Base-by-base conservation (phyloP, 2,797 vertebrate species). In the Pseudochirops corinnae region DNA sequence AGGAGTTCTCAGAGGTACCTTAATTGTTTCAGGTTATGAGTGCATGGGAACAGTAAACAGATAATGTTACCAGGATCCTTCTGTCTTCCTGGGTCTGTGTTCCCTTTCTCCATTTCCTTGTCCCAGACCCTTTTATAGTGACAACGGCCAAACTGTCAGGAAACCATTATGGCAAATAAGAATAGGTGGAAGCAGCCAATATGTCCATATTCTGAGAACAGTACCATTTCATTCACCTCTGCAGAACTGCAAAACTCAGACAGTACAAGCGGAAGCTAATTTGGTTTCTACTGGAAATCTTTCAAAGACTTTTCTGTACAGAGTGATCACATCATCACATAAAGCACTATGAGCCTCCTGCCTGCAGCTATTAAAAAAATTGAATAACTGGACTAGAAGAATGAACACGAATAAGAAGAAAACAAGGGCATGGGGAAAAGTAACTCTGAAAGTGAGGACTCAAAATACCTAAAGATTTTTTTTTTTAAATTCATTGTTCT, bases 371-470 rank as follows among this genome's bases (percentile, higher is more conserved):
- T 82, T 0, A 39, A 82, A 82, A n/a, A 46, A 39, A 31, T 24
- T 82, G 16, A 96, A 94, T 96, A 92, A 60, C 33, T 90, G 95
- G 58, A 96, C 39, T 93, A 56, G 91, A 82, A 95, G 52, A 94
- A 46, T 87, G 92, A 92, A 94, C 18, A 29, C 1, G 91, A 29
- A 92, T 90, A 6, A 67, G 94, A 93, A 55, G 93, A 62, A 97
- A 96, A 97, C 92, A 97, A 97, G 95, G 13, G 56, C 46, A 95
- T 55, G 92, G 95, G 94, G 97, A 74, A 94, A 95, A 96, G 67
- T 58, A 56, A 39, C 50, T 96, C 52, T 2, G 0, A 56, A 87
- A 56, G 56, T 60, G 91, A 95, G 92, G 39, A 95, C 94, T 91
- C 90, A 94, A 94, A 57, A 56, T 58, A 93, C 91, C 96, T 67